Evolutionary conservation across 2,888 invertebrate genomes (phyloP).

Genomic region (Callimorpha dominula): DNA sequence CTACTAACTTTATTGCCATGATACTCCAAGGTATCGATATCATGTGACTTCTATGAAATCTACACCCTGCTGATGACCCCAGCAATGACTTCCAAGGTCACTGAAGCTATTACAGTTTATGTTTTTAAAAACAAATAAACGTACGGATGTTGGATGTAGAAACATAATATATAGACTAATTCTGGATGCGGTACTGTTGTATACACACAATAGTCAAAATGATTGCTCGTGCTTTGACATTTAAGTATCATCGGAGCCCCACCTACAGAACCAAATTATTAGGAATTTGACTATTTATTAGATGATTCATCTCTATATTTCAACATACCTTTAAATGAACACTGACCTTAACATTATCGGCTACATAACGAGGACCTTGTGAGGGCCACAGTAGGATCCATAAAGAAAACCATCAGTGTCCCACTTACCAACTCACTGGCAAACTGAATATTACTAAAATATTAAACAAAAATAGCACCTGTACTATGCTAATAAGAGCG

Average conservation of each 20-base stretch:
- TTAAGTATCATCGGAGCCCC: constrained; percentile 1
- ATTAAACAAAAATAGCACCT: constrained; percentile 56
- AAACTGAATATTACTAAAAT: constrained; percentile 43
- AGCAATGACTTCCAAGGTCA: no score
- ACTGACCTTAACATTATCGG: constrained; percentile 67
- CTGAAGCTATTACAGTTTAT: no score
- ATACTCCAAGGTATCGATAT: no score
- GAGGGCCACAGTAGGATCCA: constrained; percentile 73
- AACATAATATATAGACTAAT: no score
- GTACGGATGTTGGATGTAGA: no score
- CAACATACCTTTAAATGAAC: constrained; percentile 25
- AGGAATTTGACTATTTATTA: constrained; percentile 12
- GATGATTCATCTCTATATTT: constrained; percentile 42
- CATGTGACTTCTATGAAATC: no score
- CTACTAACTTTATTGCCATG: no score
- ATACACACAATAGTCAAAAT: not conserved
- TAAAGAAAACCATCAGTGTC: constrained; percentile 80
- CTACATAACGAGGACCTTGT: constrained; percentile 67
- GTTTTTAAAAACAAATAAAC: no score
- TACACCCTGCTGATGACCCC: no score
- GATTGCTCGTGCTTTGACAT: not conserved
- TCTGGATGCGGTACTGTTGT: not conserved
- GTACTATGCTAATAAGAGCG: constrained; percentile 53
- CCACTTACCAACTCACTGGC: constrained; percentile 74
- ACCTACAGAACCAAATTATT: not conserved